phyloP scores from a whole-genome alignment of 2,888 invertebrate species.

The Mimas tiliae region DNA sequence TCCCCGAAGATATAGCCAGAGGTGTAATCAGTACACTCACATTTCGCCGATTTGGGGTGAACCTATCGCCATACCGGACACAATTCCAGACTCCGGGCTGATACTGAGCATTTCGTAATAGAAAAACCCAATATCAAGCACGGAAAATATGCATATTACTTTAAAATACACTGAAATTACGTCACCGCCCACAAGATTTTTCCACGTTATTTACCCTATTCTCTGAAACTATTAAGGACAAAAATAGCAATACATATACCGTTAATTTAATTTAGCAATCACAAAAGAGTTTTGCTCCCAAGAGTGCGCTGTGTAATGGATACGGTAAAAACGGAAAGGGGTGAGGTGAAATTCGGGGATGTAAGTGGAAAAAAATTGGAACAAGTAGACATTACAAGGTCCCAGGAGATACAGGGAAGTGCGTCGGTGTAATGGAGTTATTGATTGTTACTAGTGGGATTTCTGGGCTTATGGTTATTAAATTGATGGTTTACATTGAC shows the following conservation, averaged over 20 bases:
- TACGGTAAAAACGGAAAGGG: conserved; percentile 25
- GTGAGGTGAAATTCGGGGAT: conserved; percentile 22
- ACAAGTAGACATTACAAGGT: conserved; percentile 19
- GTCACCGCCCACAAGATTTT: too few species aligned
- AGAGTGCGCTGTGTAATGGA: conserved; percentile 37
- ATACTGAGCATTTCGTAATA: too few species aligned
- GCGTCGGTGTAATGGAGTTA: conserved; percentile 26
- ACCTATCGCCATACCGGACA: too few species aligned
- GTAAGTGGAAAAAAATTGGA: conserved; percentile 27
- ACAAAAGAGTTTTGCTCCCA: conserved; percentile 38
- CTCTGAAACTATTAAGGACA: background rate
- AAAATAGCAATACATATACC: conserved; percentile 18
- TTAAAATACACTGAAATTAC: too few species aligned
- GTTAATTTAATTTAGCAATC: conserved; percentile 39
- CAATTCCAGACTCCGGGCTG: too few species aligned
- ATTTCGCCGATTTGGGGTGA: too few species aligned
- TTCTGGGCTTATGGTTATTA: conserved; percentile 15
- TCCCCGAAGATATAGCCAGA: too few species aligned
- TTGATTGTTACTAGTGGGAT: conserved; percentile 21
- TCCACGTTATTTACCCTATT: conserved; percentile 20
- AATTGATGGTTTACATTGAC: conserved; percentile 12
- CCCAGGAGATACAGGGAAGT: conserved; percentile 19
- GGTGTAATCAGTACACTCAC: too few species aligned
- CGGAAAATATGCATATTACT: too few species aligned
- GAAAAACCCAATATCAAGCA: too few species aligned